These are phyloP conservation scores for Marisa cornuarietis DNA, from an alignment of 1,140 invertebrate genomes.

Conservation along the genomic window DNA sequence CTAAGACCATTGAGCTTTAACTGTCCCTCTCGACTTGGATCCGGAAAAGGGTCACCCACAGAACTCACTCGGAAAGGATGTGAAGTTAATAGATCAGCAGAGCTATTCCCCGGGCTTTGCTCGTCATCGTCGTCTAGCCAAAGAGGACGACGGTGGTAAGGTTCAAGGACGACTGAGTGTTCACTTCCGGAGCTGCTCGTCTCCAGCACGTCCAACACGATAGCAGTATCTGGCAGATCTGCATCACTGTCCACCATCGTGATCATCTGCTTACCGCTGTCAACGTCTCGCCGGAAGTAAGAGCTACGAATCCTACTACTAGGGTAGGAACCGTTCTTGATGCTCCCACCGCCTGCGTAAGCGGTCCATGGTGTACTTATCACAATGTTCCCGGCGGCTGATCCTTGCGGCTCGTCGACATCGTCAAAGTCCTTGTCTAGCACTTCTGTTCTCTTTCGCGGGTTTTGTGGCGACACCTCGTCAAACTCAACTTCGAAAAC, in stretches of 20 bases:
- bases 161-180: conserved; percentile 22
- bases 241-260: neutral
- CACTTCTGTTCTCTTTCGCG: too few species aligned
- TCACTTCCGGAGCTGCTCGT: conserved; percentile 19
- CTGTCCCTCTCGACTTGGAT: too few species aligned
- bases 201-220: conserved; percentile 6
- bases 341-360: too few species aligned
- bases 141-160: conserved; percentile 24
- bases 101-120: neutral
- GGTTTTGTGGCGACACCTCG: too few species aligned
- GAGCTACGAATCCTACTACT: too few species aligned
- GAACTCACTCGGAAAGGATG: neutral
- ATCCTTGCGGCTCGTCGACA: too few species aligned
- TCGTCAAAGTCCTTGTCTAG: too few species aligned
- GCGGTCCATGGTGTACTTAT: too few species aligned
- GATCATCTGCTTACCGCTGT: neutral
- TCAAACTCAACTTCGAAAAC: too few species aligned
- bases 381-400: too few species aligned
- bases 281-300: too few species aligned
- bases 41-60: neutral
- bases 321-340: too few species aligned
- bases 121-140: conserved; percentile 26
- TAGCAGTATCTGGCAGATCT: neutral
- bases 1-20: neutral
- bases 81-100: neutral